phyloP scores from a whole-genome alignment of 2,888 invertebrate species.

The Podabrus alpinus region DNA sequence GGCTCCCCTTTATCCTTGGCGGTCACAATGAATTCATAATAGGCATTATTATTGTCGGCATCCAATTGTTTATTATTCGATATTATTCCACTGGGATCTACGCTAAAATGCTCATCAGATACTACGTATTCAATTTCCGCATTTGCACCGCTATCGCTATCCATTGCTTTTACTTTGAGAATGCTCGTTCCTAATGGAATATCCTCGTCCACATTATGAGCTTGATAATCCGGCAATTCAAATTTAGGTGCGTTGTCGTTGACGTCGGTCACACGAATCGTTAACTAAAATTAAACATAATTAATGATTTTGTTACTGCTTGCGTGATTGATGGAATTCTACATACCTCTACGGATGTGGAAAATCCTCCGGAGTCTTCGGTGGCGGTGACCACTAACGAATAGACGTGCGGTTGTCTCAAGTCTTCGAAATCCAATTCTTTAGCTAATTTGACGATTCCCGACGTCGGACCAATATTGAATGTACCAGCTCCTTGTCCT shows the following conservation, averaged over 20 bases:
- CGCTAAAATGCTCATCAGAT: constrained; percentile 91
- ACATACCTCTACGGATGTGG: constrained; percentile 87
- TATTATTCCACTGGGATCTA: constrained; percentile 90
- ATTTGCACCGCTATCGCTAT: constrained; percentile 92
- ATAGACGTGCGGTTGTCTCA: constrained; percentile 91
- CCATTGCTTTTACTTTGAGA: constrained; percentile 92
- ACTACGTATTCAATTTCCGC: constrained; percentile 93
- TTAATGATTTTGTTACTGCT: not conserved
- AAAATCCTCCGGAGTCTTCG: constrained; percentile 96
- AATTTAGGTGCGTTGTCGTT: constrained; percentile 98
- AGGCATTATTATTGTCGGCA: constrained; percentile 95
- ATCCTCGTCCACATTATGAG: constrained; percentile 95
- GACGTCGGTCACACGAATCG: constrained; percentile 92
- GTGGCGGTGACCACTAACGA: constrained; percentile 92
- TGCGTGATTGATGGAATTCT: not conserved
- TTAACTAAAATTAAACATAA: constrained; percentile 66
- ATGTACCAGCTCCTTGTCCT: constrained; percentile 92
- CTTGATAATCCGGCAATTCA: constrained; percentile 95
- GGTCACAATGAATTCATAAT: constrained; percentile 92
- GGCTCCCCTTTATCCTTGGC: constrained; percentile 96
- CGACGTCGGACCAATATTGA: constrained; percentile 91
- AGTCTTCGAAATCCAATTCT: constrained; percentile 95
- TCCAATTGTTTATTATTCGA: constrained; percentile 91
- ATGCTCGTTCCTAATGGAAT: constrained; percentile 90
- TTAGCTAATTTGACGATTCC: constrained; percentile 95